Base-by-base conservation (phyloP, 2,113 vertebrate genomes). In the Brachirus orientalis region DNA sequence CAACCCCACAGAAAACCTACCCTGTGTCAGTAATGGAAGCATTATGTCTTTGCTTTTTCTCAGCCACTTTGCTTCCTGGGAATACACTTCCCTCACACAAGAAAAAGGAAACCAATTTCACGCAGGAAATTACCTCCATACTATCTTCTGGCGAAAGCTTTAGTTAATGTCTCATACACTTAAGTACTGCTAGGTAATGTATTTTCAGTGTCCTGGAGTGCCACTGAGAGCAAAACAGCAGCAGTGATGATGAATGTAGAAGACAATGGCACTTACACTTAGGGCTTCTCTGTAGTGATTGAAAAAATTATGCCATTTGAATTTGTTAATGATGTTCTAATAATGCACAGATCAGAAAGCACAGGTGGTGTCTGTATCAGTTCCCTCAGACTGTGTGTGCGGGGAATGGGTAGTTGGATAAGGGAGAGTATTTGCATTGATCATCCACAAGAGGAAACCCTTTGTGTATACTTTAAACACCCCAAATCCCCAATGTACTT, bases 401-500 rank as follows among this genome's bases (percentile, higher is more conserved):
- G 9, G 11, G 14, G 54, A 13, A n/a, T 14, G 18, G 3, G 8
- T 7, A 36, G 51, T 7, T 10, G 14, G 28, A 12, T 46, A 14
- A 11, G 7, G 16, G 11, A 9, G 17, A 10, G 17, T 87, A 67
- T 83, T 85, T 87, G 83, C 61, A 72, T 65, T 75, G 79, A 86
- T 88, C 72, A 82, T 55, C 67, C 83, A 80, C 82, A 74, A 77
- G 86, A 81, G 84, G 72, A 79, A 87, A 81, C 48, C 67, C 10
- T 68, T 58, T 82, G 82, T 86, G 85, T 88, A 72, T 80, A 88
- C 88, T 89, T 86, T 88, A 88, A 88, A 90, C 69, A 78, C 72
- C 82, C 54, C 72, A 82, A 86, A 87, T 83, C 90, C 80, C 84
- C 61, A 35, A 89, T 84, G 82, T 83, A 76, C 60, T 61, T 72